Evolutionary conservation across 1,140 invertebrate species (phyloP).

Genomic region (Nylanderia fulva): DNA sequence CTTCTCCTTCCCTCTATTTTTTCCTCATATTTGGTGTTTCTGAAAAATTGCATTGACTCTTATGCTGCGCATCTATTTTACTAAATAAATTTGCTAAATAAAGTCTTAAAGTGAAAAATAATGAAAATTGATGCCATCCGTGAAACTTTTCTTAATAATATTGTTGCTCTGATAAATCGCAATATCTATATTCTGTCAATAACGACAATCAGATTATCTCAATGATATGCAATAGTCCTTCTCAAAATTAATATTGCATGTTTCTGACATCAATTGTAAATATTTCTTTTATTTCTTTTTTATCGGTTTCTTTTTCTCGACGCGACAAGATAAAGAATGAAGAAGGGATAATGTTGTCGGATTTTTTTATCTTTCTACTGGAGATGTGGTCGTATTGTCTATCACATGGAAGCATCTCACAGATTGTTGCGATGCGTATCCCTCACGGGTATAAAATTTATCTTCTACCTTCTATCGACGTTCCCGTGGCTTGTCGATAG

Average conservation of each 20-base stretch:
- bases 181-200: neutral
- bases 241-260: neutral
- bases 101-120: constrained; percentile 10
- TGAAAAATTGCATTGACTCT: constrained; percentile 31
- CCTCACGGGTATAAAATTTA: constrained; percentile 35
- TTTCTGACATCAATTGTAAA: neutral
- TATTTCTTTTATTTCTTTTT: neutral
- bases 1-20: constrained; percentile 7
- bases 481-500: constrained; percentile 2
- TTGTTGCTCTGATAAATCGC: neutral
- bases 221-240: neutral
- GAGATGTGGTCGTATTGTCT: constrained; percentile 26
- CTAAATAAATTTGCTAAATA: neutral
- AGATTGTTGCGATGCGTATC: constrained; percentile 20
- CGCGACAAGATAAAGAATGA: constrained; percentile 11
- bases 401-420: constrained; percentile 45
- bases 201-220: neutral
- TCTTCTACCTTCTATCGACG: constrained; percentile 13
- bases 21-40: constrained; percentile 28
- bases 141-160: neutral
- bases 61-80: neutral
- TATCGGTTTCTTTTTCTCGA: neutral
- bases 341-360: neutral
- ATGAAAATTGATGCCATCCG: neutral
- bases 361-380: constrained; percentile 20